A percentile compares a stretch with the other conserved stretches of the same genome.
These are phyloP conservation scores for Paramisgurnus dabryanus DNA, from an alignment of 2,113 vertebrate species.

Conservation along the genomic window DNA sequence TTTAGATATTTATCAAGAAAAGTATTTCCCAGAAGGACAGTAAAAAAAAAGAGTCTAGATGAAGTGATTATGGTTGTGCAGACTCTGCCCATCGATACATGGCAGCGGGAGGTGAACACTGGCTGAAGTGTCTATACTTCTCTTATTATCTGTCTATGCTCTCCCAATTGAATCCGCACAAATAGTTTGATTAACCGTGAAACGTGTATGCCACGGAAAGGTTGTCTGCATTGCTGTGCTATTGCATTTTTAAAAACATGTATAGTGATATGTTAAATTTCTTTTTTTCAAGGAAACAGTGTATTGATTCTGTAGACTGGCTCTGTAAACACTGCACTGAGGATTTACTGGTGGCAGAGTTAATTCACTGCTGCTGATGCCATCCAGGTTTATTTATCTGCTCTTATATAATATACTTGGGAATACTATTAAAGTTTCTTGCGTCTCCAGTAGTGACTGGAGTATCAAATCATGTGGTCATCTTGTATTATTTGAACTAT, in stretches of 20 bases:
- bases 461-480: no score
- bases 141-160: conserved; percentile 7
- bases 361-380: no score
- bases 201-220: not conserved
- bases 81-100: not conserved
- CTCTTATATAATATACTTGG: no score
- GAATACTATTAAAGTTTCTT: no score
- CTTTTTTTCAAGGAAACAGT: no score
- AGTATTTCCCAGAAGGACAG: not conserved
- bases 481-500: no score
- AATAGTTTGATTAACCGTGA: not conserved
- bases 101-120: not conserved
- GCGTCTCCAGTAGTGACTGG: no score
- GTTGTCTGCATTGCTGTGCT: not conserved
- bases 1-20: conserved; percentile 11
- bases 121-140: conserved; percentile 10
- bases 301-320: no score
- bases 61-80: conserved; percentile 20
- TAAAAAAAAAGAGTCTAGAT: not conserved
- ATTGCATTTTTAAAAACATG: not conserved
- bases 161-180: not conserved
- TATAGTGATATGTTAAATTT: not conserved
- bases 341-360: no score
- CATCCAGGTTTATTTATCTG: no score
- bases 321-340: no score